Base-by-base conservation (phyloP, 2,113 vertebrate genomes). In the Delphinapterus leucas region DNA sequence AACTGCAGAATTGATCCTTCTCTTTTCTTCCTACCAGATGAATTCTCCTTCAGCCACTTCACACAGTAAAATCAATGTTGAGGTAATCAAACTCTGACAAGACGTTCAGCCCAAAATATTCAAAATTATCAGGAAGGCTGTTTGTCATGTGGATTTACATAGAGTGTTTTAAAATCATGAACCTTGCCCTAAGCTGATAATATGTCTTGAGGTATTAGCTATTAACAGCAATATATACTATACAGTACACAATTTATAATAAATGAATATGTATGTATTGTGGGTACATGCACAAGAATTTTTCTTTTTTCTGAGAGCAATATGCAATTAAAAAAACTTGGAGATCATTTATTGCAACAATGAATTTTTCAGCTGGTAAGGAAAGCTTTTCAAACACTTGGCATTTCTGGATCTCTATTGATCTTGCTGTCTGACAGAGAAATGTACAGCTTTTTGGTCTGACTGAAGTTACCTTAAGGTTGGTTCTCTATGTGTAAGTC, bases 171-270 rank as follows among this genome's bases (percentile, higher is more conserved):
- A 90, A 96, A 95, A 74, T 31, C 44, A 21, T 25, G 44, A 90
- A 58, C 28, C 33, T 95, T 88, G 70, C 55, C 87, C 49, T 87
- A 89, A 68, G 55, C n/a, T 87, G 83, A 58, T 87, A 73, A 14
- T 92, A n/a, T 93, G 44, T 74, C 53, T 98, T 92, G 86, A 81
- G 84, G 53, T 92, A 67, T 23, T 90, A 61, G n/a, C 55, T 92
- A 70, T 80, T 86, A 38, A 83, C 55, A 88, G 36, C 41, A 58
- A 53, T 23, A 73, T 53, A 65, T 23, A 47, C 31, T 23, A 5
- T 90, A 70, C 18, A 85, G 18, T 76, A 74, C 86, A 77, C 49
- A 96, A 68, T 36, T 82, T 89, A 33, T 47, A 88, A 81, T 76
- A 85, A 88, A 41, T 38, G 31, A 67, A 65, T 80, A 26, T 36